These are phyloP conservation scores for Aurelia sp. DNA, from an alignment of 30 jellyfish, hydroid and myxozoan genomes.

Conservation along the genomic window DNA sequence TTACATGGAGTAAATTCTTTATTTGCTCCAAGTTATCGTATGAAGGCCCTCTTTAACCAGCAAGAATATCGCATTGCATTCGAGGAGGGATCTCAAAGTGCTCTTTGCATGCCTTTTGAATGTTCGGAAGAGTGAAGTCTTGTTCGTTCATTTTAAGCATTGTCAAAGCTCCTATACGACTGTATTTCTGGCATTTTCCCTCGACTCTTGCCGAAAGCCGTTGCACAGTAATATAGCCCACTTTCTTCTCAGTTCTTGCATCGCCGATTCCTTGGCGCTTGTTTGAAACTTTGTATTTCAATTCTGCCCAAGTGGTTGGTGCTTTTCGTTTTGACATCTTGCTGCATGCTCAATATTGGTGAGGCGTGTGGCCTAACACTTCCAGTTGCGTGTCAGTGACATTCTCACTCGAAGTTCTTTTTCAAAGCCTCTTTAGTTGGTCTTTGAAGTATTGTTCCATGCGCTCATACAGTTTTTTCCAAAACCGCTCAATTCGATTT, in stretches of 20 bases:
- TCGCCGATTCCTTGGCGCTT: conserved; percentile 12
- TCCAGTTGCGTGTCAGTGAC: too few relatives aligned
- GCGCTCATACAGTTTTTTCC: too few relatives aligned
- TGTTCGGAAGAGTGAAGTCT: not conserved
- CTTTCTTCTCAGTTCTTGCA: not conserved
- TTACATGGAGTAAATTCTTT: conserved; percentile 7
- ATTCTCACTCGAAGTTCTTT: too few relatives aligned
- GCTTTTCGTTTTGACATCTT: not conserved
- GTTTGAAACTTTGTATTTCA: conserved; percentile 1
- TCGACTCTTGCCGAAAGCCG: conserved; percentile 24
- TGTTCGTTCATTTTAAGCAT: conserved; percentile 19
- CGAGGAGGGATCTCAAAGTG: conserved; percentile 1
- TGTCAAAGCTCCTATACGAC: conserved; percentile 30
- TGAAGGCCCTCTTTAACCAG: conserved; percentile 46
- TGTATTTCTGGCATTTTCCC: conserved; percentile 26
- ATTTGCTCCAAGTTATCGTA: not conserved
- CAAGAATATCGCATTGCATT: conserved; percentile 21
- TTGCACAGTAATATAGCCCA: conserved; percentile 4
- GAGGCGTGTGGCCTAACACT: too few relatives aligned
- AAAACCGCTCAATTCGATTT: too few relatives aligned
- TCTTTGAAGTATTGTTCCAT: too few relatives aligned
- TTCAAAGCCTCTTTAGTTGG: too few relatives aligned
- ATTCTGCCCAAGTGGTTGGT: conserved; percentile 12
- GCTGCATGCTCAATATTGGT: too few relatives aligned
- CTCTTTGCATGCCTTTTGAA: conserved; percentile 25